Base-by-base conservation (phyloP, 2,797 vertebrate genomes). In the Sarcoramphus papa region DNA sequence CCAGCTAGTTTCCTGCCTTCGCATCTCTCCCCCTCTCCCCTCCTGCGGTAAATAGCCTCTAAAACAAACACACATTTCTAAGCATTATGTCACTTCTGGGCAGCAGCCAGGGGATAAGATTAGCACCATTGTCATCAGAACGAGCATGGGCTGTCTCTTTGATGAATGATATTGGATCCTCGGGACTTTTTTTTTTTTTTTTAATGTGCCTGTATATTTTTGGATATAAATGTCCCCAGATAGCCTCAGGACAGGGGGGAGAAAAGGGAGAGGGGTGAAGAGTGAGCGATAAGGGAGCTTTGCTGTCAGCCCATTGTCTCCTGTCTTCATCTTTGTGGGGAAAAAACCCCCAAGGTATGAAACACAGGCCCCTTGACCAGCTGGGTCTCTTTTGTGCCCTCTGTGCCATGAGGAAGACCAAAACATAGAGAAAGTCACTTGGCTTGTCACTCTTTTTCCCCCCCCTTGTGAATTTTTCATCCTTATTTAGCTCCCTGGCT, bases 111-210 rank as follows among this genome's bases (percentile, higher is more conserved):
- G 54, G 93, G 92, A 93, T 96, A 96, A 96, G 92, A 93, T 96
- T 96, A 97, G 95, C 92, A 94, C 96, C 90, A 79, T 94, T 96
- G 95, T 96, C 95, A 97, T 91, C 93, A 56, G 82, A 89, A 92
- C 2, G 21, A 97, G 85, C 41, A 80, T 35, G 48, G 60, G 69
- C 83, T 97, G 94, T 92, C 88, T 95, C 85, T 93, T 85, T 94
- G 96, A 95, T 94, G 70, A 82, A 96, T 89, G 80, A 85, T 56
- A 89, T 60, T 91, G 94, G 72, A 94, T 93, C 51, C 70, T 90
- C 37, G 5, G 80, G 65, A 86, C 72, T 45, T 53, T 37, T 56
- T 67, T n/a, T 56, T 33, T 3, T 53, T 41, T 48, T 47, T 75
- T 82, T 47, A 6, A 56, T 78, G 20, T 67, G 92, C 56, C n/a